Base-by-base conservation (phyloP, 2,113 vertebrate species). In the Cinclus cinclus region DNA sequence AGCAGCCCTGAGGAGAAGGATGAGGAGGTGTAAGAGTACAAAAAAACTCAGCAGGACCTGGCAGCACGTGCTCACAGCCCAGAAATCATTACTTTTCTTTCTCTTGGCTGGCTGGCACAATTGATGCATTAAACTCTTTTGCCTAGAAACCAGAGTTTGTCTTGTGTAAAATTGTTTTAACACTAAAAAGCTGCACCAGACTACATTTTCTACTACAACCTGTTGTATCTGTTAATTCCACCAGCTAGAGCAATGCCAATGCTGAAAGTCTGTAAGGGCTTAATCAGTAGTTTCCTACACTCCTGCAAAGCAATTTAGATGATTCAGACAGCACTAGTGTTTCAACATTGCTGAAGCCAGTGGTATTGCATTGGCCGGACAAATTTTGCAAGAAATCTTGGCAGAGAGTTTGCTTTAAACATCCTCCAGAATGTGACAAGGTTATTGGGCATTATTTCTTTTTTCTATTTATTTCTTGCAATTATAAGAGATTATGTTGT, bases 381-480 rank as follows among this genome's bases (percentile, higher is more conserved):
- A 92, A 79, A 53, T 76, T 92, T 65, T 87, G 77, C 89, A 94
- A 41, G 33, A 79, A 52, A 73, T 60, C 42, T 82, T 92, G 75
- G 84, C 81, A 82, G 35, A 75, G 21, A 89, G 22, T 33, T 85
- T 87, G 23, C 37, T 87, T 91, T 83, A 69, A 80, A 59, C 13
- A 56, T n/a, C 65, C 39, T 76, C 35, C 47, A 65, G 55, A 88
- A 91, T 19, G 42, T 50, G 42, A 10, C 62, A 89, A 78, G 58
- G 78, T 92, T 85, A 90, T 58, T 52, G 5, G 7, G 20, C 52
- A 20, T 39, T 68, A 33, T 76, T 75, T 63, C 46, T 77, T 59
- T 31, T 55, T 58, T 58, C 39, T 7, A 63, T 46, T 79, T 83
- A 23, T 85, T 80, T 64, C 63, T 73, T 35, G 13, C 22, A 81